phyloP scores from a whole-genome alignment of 2,888 invertebrate genomes.

The Monochamus alternatus region DNA sequence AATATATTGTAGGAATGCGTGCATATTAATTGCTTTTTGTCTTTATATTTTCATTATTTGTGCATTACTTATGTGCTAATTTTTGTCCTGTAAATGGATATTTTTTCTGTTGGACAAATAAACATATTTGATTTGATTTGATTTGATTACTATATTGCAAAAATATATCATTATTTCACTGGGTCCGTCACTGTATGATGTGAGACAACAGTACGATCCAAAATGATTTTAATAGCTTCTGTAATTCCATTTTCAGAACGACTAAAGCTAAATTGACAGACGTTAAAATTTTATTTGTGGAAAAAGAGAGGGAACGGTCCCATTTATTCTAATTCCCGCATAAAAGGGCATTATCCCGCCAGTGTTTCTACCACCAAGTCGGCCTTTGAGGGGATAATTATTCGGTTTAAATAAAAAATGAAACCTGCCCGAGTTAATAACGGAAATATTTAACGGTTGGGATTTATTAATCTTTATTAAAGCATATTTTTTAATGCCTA shows the following conservation, averaged over 20 bases:
- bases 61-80: too few relatives aligned
- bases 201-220: too few relatives aligned
- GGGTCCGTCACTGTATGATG: too few relatives aligned
- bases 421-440: slow-evolving; percentile 23
- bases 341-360: slow-evolving; percentile 24
- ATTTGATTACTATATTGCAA: too few relatives aligned
- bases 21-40: too few relatives aligned
- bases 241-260: slow-evolving; percentile 23
- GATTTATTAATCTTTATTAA: slow-evolving; percentile 13
- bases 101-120: too few relatives aligned
- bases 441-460: slow-evolving; percentile 27
- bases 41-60: too few relatives aligned
- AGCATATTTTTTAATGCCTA: slow-evolving; percentile 5
- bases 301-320: slow-evolving; percentile 31
- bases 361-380: slow-evolving; percentile 23
- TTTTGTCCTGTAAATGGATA: too few relatives aligned
- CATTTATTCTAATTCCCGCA: slow-evolving; percentile 36
- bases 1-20: too few relatives aligned
- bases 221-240: neutral
- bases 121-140: too few relatives aligned
- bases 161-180: too few relatives aligned
- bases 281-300: slow-evolving; percentile 38
- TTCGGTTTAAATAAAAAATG: slow-evolving; percentile 36
- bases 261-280: slow-evolving; percentile 22
- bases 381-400: slow-evolving; percentile 39